A percentile compares a stretch with the other conserved stretches of the same genome.
Conservation (phyloP, 2,797 vertebrate genomes). For the Eulemur mongoz region DNA sequence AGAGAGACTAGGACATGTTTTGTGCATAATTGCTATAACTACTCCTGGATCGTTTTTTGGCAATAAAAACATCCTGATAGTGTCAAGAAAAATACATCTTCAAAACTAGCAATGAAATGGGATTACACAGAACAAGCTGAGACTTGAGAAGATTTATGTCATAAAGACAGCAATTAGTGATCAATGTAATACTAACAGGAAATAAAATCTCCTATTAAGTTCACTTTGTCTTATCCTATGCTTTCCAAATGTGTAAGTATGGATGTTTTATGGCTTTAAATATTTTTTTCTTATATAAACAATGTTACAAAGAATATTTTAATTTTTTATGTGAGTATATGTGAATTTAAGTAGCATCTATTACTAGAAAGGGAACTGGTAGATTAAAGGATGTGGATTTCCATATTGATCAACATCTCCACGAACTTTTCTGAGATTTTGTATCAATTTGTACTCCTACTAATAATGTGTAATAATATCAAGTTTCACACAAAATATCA, state of each 20-base stretch:
- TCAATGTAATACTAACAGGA: neutral
- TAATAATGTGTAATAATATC: neutral
- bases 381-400: neutral
- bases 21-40: neutral
- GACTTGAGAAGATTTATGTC: neutral
- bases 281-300: neutral
- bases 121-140: neutral
- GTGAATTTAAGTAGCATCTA: neutral
- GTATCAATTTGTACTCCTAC: neutral
- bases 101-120: neutral
- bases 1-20: neutral
- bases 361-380: neutral
- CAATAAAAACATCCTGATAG: neutral
- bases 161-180: neutral
- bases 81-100: neutral
- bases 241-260: neutral
- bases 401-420: neutral
- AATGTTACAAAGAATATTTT: neutral
- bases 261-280: neutral
- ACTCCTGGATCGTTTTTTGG: neutral
- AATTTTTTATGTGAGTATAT: neutral
- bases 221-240: neutral
- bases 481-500: neutral
- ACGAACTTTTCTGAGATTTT: neutral
- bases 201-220: neutral